Conservation (phyloP, 2,113 vertebrate genomes). For the Cinclus mexicanus region DNA sequence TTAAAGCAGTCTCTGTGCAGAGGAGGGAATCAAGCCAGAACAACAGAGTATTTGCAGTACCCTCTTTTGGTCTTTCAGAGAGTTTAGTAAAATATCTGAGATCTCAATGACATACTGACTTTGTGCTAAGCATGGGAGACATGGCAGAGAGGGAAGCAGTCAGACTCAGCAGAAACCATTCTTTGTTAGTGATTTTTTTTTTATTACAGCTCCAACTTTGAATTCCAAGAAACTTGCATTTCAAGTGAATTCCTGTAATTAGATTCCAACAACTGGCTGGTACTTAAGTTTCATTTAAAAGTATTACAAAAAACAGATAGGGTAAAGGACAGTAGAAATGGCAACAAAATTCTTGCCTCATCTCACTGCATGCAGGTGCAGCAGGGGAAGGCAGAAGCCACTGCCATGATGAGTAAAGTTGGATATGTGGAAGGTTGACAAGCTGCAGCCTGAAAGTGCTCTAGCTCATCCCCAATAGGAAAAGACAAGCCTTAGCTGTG, state of each 20-base stretch:
- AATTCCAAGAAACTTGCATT: background rate
- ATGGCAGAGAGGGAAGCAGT: background rate
- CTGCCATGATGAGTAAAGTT: background rate
- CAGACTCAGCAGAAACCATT: background rate
- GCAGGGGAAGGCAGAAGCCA: background rate
- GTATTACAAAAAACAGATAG: background rate
- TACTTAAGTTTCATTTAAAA: background rate
- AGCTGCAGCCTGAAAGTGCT: background rate
- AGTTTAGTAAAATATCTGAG: background rate
- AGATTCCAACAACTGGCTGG: background rate
- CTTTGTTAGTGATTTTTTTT: background rate
- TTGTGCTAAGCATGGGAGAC: background rate
- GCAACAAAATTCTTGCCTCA: background rate
- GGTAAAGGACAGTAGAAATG: accelerated
- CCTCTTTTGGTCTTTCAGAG: background rate
- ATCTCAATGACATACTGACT: background rate
- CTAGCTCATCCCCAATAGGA: background rate
- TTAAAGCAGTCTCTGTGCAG: background rate
- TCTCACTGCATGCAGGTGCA: background rate
- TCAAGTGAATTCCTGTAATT: background rate
- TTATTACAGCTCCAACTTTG: background rate
- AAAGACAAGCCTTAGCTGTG: background rate
- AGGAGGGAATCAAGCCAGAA: background rate
- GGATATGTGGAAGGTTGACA: background rate
- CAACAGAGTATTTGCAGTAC: background rate